Evolutionary conservation across 1,140 invertebrate species (phyloP), one percentile per base, ranked within the genome.

Genomic region (Pachypeltis micranthus): DNA sequence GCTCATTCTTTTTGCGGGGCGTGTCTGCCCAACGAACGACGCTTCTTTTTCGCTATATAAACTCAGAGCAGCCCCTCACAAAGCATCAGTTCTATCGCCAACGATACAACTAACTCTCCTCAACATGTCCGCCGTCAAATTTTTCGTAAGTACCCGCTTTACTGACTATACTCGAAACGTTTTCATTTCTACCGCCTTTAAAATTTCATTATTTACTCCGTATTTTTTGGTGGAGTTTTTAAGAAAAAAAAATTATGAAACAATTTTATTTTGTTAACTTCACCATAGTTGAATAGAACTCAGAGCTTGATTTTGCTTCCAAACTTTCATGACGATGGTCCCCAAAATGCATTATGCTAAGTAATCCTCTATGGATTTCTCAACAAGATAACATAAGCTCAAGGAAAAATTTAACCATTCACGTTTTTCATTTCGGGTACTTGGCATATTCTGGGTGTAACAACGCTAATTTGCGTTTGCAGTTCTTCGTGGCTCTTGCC

Each of bases 401-500:
- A 39, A 10, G 7, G 34, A n/a, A 10, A 39, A 39, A 39, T 39
- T 24, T 24, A 16, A 23, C 26, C 25, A 16, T 16, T 16, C 21
- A 24, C 54, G 16, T 19, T 24, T 56, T 56, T 16, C 19, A 16
- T 16, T 16, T 24, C 16, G 26, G 54, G 16, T 16, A 56, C 16
- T 24, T 56, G 16, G 4, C 14, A 54, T n/a, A 12, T 54, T 10
- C 23, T 54, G 4, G 7, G 14, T 54, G 10, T 10, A n/a, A 54
- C 23, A n/a, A 54, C 10, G 10, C 10, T 54, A n/a, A 14, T 54
- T 54, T 7, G 10, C 23, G 14, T 16, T 54, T 55, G 1, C 29
- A 63, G 62, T 27, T 63, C 28, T 57, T 63, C 51, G 39, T 63
- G 44, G 51, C 54, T 51, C 23, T 44, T 23, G 62, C 62, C 51